Evolutionary conservation across 1,140 invertebrate genomes (phyloP).

Genomic region (Drosophila santomea): DNA sequence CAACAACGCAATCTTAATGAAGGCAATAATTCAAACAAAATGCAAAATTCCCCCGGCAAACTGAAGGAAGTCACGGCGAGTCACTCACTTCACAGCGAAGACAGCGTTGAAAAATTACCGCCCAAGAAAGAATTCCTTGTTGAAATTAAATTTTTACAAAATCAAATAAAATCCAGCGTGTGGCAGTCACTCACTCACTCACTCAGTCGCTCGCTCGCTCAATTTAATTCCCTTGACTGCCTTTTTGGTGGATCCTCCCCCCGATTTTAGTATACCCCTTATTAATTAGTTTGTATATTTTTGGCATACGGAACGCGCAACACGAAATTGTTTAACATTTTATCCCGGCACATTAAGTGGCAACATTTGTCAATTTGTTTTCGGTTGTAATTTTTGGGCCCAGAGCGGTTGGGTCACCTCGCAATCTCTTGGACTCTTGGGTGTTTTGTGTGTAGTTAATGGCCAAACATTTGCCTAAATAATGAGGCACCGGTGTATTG

Average conservation of each 20-base stretch:
- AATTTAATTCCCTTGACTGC: slow-evolving; percentile 8
- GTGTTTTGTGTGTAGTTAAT: slow-evolving; percentile 71
- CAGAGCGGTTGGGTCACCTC: slow-evolving; percentile 23
- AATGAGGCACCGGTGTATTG: slow-evolving; percentile 81
- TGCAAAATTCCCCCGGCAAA: slow-evolving; percentile 80
- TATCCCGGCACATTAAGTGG: slow-evolving; percentile 76
- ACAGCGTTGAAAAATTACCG: slow-evolving; percentile 71
- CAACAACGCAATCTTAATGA: slow-evolving; percentile 84
- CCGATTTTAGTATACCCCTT: slow-evolving; percentile 44
- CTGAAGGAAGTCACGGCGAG: slow-evolving; percentile 67
- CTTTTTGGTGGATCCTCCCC: slow-evolving; percentile 27
- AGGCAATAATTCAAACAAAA: slow-evolving; percentile 84
- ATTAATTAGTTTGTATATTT: slow-evolving; percentile 83
- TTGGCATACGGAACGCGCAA: slow-evolving; percentile 72
- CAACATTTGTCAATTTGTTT: slow-evolving; percentile 80
- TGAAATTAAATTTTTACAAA: slow-evolving; percentile 82
- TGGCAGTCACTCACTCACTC: slow-evolving; percentile 49
- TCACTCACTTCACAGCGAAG: slow-evolving; percentile 34
- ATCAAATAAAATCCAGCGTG: slow-evolving; percentile 80
- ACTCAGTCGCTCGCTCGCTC: not conserved
- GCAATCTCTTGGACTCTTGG: slow-evolving; percentile 16
- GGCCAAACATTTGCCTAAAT: slow-evolving; percentile 80
- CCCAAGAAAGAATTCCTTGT: slow-evolving; percentile 71
- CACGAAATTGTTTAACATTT: slow-evolving; percentile 79
- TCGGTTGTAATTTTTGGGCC: slow-evolving; percentile 47